Conservation (phyloP, 2,888 invertebrate species). For the Amblyjoppa proteus region DNA sequence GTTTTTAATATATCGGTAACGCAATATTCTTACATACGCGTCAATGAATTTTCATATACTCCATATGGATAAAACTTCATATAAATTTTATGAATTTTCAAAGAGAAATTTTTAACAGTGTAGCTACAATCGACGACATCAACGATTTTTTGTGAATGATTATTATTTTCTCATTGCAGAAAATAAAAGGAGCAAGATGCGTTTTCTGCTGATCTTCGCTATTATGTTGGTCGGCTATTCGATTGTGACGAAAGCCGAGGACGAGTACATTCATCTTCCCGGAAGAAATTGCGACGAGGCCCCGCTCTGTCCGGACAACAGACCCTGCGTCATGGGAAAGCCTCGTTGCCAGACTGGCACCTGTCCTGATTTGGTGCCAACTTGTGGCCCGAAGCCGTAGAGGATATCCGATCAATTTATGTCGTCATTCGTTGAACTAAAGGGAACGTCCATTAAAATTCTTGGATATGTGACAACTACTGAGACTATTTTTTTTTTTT, state of each 20-base stretch:
- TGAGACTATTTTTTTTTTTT: background rate
- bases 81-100: too few species aligned
- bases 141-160: background rate
- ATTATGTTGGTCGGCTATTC: constrained; percentile 65
- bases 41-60: too few species aligned
- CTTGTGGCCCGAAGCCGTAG: constrained; percentile 69
- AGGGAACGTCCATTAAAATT: constrained; percentile 7
- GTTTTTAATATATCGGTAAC: too few species aligned
- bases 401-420: background rate
- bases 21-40: too few species aligned
- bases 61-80: too few species aligned
- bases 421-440: background rate
- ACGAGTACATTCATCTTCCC: constrained; percentile 77
- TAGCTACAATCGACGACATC: background rate
- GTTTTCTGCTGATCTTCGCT: constrained; percentile 55
- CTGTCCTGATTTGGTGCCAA: constrained; percentile 75
- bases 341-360: constrained; percentile 74
- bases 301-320: constrained; percentile 74
- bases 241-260: constrained; percentile 45
- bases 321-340: constrained; percentile 74
- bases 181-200: constrained; percentile 62
- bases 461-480: background rate
- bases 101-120: too few species aligned
- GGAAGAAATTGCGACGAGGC: constrained; percentile 76
- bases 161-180: constrained; percentile 34